Base-by-base conservation (phyloP, 2,113 vertebrate genomes). In the Setophaga coronata region DNA sequence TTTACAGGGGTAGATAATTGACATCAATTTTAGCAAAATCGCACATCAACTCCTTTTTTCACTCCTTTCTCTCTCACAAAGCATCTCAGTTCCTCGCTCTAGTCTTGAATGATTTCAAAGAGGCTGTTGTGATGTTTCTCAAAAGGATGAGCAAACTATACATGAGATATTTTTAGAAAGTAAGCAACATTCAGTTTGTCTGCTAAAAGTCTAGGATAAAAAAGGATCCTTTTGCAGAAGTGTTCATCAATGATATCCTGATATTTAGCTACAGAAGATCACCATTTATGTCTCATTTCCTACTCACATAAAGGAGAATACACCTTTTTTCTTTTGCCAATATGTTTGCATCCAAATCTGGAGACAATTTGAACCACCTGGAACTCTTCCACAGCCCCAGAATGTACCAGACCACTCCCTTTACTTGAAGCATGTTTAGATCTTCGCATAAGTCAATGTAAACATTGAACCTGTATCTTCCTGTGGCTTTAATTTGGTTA, bases 371-470 rank as follows among this genome's bases (percentile, higher is more conserved):
- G 24, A 76, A 71, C 14, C 14, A 80, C 18, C 12, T 62, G 34
- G 62, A 65, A 58, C 4, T 13, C n/a, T 57, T 58, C 24, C 24
- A 43, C 18, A 53, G 38, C 24, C 61, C n/a, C 47, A 71, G n/a
- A 66, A 82, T 67, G 43, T 67, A 17, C n/a, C 25, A 82, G 25
- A 38, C 6, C 48, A 34, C 18, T 66, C 34, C 48, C 12, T 80
- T 71, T 9, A 54, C 6, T 79, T 56, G 21, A 40, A 11, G 16
- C 9, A 23, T 17, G 21, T 18, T 82, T 43, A 57, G 20, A 48
- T 82, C 18, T 45, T 79, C 2, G 0, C 7, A 0, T 11, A 48
- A 71, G 10, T 79, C 47, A 53, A 21, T 3, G 9, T 47, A 72
- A 87, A 50, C 47, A 61, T 45, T 79, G 43, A 48, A 62, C 50